phyloP scores from a whole-genome alignment of 2,113 vertebrate species.

The Cololabis saira region DNA sequence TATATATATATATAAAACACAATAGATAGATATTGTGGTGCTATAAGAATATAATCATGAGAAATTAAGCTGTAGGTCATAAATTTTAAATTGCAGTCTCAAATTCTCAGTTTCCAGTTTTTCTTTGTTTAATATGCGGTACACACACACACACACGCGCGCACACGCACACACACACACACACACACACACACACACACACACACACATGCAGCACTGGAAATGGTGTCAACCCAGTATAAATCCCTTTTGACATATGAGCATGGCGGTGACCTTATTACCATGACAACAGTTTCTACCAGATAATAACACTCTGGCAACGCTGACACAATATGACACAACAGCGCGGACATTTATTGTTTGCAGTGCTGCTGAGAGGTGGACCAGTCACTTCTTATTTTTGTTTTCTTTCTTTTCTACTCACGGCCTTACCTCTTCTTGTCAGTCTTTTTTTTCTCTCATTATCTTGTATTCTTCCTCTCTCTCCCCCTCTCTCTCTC shows the following conservation, averaged over 20 bases:
- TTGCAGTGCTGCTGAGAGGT: constrained; percentile 42
- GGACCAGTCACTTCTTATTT: constrained; percentile 24
- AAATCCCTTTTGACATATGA: constrained; percentile 78
- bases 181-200: constrained; percentile 28
- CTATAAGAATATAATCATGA: background rate
- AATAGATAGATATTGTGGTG: too few relatives aligned
- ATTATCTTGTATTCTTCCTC: constrained; percentile 2
- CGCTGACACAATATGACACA: constrained; percentile 74
- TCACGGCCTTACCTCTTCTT: background rate
- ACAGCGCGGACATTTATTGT: constrained; percentile 46
- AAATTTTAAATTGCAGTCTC: constrained; percentile 18
- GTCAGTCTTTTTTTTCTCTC: constrained; percentile 4
- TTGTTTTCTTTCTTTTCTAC: background rate
- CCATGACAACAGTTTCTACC: constrained; percentile 72
- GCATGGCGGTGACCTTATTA: constrained; percentile 76
- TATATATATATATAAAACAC: too few relatives aligned
- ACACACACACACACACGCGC: background rate
- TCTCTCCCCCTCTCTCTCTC: too few relatives aligned
- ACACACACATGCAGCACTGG: constrained; percentile 55
- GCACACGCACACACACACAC: constrained; percentile 18
- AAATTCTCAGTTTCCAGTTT: constrained; percentile 13
- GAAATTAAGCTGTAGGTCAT: constrained; percentile 11
- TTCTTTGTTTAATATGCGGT: constrained; percentile 29
- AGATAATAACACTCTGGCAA: constrained; percentile 63
- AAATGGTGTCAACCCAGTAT: constrained; percentile 76